A percentile compares a stretch with the other conserved stretches of the same genome.
Conservation (phyloP, 2,797 vertebrate genomes). For the Tragelaphus oryx region DNA sequence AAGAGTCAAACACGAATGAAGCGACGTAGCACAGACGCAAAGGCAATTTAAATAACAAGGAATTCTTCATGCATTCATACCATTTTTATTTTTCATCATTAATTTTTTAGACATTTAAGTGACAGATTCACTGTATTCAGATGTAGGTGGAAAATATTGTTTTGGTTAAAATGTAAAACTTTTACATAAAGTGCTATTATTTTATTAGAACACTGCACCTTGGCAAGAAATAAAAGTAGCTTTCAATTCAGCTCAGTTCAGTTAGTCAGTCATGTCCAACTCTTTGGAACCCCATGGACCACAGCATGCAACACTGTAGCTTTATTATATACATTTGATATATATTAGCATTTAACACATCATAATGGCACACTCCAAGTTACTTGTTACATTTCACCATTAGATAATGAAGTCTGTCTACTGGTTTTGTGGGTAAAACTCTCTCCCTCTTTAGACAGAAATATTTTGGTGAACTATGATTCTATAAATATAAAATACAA, state of each 20-base stretch:
- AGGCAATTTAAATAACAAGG: background rate
- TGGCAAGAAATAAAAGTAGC: background rate
- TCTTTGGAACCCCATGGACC: background rate
- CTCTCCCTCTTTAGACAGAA: background rate
- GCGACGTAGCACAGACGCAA: rapidly evolving
- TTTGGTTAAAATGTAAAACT: conserved; percentile 5
- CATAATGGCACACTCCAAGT: background rate
- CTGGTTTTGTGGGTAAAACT: background rate
- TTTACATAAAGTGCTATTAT: background rate
- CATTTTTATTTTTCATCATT: conserved; percentile 6
- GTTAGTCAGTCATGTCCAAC: background rate
- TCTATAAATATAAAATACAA: background rate
- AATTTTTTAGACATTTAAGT: background rate
- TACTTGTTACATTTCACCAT: background rate
- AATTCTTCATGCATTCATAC: background rate
- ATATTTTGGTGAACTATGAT: background rate
- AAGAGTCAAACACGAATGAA: background rate
- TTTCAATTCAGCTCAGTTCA: background rate
- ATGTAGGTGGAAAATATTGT: background rate
- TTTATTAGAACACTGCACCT: conserved; percentile 14
- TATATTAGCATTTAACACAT: background rate
- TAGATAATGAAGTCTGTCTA: background rate
- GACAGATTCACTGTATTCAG: background rate
- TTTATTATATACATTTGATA: background rate
- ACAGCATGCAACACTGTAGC: background rate